Evolutionary conservation across 2,797 vertebrate genomes (phyloP), one percentile per base, ranked within the genome.

Genomic region (Hylomyscus alleni): DNA sequence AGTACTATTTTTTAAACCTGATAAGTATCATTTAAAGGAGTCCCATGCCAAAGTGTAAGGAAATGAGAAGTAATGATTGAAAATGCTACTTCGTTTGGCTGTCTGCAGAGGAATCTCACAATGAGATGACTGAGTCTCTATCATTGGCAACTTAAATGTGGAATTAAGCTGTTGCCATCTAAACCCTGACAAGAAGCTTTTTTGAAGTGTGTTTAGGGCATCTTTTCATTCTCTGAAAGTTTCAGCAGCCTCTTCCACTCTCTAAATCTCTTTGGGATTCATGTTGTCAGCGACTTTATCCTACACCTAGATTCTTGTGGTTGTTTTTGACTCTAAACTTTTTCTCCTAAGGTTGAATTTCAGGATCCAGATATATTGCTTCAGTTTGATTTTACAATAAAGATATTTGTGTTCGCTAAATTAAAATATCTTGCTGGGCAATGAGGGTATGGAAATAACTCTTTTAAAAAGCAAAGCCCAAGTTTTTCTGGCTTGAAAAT

Each of bases 401-500:
- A 12, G 24, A 78, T 90, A 86, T 93, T 26, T 96, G 47, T 85
- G 13, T 86, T 94, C 26, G 93, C 62, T 50, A 56, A 89, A 78
- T 50, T 93, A 69, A 83, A 95, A 87, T 91, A 73, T 67, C 89
- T 82, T 89, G 17, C 44, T 95, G 44, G 87, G 4, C 73, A 92
- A 40, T 80, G 15, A 95, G 56, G 13, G 60, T 87, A 78, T 62
- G 24, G 44, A 91, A 37, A 62, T 56, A 92, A 52, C 40, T 29
- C 17, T 87, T 91, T 95, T 60, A 54, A 65, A 96, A 93, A 88
- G 29, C 37, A 85, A 94, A 92, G 29, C 14, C 6, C 58, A 65
- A 81, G 31, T 76, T 50, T 92, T 75, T 44, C 37, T 75, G 37
- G 40, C 20, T 75, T 75, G 40, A 75, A 44, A 75, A 44, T 44